Conservation (phyloP, 1,140 invertebrate species). For the Euglossa dilemma region DNA sequence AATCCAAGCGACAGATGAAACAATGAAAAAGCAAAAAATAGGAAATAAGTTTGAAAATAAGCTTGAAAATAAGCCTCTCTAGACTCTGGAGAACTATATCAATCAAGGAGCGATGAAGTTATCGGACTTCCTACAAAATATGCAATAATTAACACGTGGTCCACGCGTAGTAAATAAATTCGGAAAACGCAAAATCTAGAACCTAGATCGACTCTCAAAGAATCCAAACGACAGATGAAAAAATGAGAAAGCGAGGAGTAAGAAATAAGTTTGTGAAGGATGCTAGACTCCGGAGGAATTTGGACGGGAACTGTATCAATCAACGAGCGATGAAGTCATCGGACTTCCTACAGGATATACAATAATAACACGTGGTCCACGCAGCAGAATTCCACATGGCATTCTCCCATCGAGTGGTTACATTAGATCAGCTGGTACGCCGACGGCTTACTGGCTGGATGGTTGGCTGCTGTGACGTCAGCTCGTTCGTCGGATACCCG, state of each 20-base stretch:
- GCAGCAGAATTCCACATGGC: slow-evolving; percentile 62
- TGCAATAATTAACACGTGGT: no score
- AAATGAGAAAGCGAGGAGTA: no score
- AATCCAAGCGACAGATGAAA: no score
- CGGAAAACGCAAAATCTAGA: no score
- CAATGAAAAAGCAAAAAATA: no score
- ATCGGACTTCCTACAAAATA: slow-evolving; percentile 15
- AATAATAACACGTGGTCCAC: slow-evolving; percentile 62
- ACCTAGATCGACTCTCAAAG: no score
- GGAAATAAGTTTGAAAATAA: no score
- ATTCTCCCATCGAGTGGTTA: slow-evolving; percentile 65
- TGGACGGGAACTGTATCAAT: neutral
- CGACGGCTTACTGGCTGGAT: slow-evolving; percentile 60
- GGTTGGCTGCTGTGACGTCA: slow-evolving; percentile 69
- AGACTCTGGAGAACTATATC: neutral
- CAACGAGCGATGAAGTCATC: slow-evolving; percentile 2
- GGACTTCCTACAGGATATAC: slow-evolving; percentile 21
- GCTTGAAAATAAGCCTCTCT: no score
- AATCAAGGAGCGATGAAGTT: slow-evolving; percentile 4
- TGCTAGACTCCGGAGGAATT: neutral
- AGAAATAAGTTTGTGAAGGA: neutral
- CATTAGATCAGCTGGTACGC: slow-evolving; percentile 71
- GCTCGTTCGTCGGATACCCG: slow-evolving; percentile 68
- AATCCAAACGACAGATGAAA: no score
- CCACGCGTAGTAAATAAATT: no score